phyloP scores from a whole-genome alignment of 2,113 vertebrate species.

The Montifringilla adamsi region DNA sequence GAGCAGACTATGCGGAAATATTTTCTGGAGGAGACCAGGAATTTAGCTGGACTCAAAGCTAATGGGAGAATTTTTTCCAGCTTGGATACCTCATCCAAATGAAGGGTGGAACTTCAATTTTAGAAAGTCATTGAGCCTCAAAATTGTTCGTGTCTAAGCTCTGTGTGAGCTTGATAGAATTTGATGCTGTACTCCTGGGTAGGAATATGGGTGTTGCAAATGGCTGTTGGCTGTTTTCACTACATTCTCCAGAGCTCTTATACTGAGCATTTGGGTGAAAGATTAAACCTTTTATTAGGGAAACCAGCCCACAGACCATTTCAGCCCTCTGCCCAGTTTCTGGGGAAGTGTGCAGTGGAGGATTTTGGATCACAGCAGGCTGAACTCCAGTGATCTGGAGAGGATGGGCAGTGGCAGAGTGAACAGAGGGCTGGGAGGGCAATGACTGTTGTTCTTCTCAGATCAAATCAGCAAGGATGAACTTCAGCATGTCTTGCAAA shows the following conservation, averaged over 20 bases:
- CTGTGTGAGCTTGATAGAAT: neutral
- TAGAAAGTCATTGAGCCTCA: neutral
- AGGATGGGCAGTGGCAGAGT: neutral
- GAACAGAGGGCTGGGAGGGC: neutral
- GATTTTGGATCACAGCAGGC: neutral
- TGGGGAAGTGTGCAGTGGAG: neutral
- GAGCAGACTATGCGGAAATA: neutral
- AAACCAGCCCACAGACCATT: neutral
- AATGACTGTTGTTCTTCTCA: neutral
- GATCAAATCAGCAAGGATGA: neutral
- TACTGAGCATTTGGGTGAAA: neutral
- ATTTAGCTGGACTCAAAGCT: neutral
- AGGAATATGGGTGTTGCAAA: neutral
- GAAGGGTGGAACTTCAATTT: neutral
- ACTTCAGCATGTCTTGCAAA: neutral
- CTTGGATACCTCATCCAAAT: neutral
- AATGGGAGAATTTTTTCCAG: slow-evolving; percentile 1
- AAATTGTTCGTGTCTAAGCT: neutral
- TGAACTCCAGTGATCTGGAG: neutral
- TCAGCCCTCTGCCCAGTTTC: neutral
- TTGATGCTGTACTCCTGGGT: neutral
- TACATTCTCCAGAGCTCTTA: neutral
- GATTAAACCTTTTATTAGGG: neutral
- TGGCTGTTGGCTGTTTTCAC: neutral
- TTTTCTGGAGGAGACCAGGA: neutral